These are phyloP conservation scores for Pao palembangensis DNA, from an alignment of 2,113 vertebrate genomes.

Conservation along the genomic window DNA sequence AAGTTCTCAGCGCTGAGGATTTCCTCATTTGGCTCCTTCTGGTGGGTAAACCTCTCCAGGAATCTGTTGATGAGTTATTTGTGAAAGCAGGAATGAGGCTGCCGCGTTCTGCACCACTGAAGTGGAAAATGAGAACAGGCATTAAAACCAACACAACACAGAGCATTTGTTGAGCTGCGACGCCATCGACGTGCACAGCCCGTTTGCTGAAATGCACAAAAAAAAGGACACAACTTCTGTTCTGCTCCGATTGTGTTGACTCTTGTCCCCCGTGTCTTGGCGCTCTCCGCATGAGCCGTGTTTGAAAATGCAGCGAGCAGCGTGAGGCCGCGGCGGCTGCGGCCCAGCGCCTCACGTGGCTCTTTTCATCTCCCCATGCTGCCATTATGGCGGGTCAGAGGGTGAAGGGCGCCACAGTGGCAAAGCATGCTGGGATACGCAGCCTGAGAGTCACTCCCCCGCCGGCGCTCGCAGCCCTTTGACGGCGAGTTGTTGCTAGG, in stretches of 20 bases:
- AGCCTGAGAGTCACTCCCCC: constrained; percentile 58
- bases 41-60: constrained; percentile 37
- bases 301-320: constrained; percentile 59
- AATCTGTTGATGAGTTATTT: constrained; percentile 42
- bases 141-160: constrained; percentile 29
- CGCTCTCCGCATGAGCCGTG: constrained; percentile 42
- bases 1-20: constrained; percentile 33
- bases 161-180: constrained; percentile 12
- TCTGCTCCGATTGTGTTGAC: constrained; percentile 44
- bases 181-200: constrained; percentile 6
- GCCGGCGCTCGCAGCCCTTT: constrained; percentile 36
- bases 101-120: constrained; percentile 56
- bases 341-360: constrained; percentile 46
- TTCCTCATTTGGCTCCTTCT: constrained; percentile 41
- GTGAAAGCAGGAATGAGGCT: constrained; percentile 14
- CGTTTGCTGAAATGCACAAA: constrained; percentile 9
- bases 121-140: constrained; percentile 59
- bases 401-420: constrained; percentile 62
- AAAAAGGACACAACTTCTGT: constrained; percentile 47
- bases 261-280: constrained; percentile 38
- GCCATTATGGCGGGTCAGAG: constrained; percentile 63
- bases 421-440: constrained; percentile 76
- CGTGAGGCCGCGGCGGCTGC: constrained; percentile 40
- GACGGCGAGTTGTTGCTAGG: constrained; percentile 62
- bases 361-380: constrained; percentile 67